Evolutionary conservation across 1,140 invertebrate genomes (phyloP).

Genomic region (Tribolium castaneum): DNA sequence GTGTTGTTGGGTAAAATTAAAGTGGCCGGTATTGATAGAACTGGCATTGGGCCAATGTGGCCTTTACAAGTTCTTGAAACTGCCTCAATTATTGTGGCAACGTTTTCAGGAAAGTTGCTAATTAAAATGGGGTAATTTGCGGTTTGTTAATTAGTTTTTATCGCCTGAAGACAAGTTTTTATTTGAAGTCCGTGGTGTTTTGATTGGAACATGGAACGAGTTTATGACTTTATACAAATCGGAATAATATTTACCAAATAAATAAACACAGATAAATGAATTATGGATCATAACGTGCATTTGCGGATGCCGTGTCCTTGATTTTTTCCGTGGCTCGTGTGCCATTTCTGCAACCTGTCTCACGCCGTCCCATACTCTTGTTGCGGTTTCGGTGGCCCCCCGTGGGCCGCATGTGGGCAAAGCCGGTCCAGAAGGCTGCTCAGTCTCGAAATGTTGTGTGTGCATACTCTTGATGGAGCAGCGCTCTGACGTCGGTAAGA

Average conservation of each 20-base stretch:
- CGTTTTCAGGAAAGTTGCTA: slow-evolving; percentile 19
- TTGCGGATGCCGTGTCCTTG: background rate
- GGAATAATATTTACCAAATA: background rate
- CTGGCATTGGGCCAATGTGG: background rate
- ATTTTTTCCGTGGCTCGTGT: background rate
- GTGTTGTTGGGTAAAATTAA: background rate
- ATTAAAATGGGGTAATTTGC: slow-evolving; percentile 1
- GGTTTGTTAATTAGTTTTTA: background rate
- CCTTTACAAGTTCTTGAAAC: slow-evolving; percentile 6
- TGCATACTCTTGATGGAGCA: slow-evolving; percentile 1
- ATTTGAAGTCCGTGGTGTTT: background rate
- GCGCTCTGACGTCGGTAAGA: background rate
- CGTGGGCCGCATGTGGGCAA: background rate
- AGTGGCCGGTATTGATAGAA: slow-evolving; percentile 20
- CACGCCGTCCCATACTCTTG: background rate
- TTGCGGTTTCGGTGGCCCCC: background rate
- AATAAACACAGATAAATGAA: background rate
- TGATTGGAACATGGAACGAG: background rate
- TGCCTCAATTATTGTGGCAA: background rate
- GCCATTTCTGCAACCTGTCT: background rate
- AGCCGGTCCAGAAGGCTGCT: background rate
- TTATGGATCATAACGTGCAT: background rate
- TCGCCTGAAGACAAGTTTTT: background rate
- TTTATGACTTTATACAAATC: background rate
- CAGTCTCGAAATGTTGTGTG: background rate